Base-by-base conservation (phyloP, 2,113 vertebrate species). In the Oreochromis spilurus region DNA sequence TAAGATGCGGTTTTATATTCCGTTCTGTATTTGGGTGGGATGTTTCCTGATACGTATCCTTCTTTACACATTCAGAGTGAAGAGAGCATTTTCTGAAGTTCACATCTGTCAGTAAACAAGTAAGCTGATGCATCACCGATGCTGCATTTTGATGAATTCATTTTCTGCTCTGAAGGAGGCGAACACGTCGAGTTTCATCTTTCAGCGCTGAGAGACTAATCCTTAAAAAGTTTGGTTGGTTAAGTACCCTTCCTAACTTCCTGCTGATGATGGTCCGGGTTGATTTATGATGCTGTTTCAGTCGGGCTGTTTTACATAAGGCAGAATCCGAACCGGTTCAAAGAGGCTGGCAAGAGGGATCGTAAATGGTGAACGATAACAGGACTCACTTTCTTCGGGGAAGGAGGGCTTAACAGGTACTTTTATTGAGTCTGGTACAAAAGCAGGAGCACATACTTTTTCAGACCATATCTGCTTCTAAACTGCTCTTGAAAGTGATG, bases 401-500 rank as follows among this genome's bases (percentile, higher is more conserved):
- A 65, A 21, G 21, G 29, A 62, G 77, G n/a, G 79, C 38, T 82
- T 84, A 89, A 86, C 90, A 81, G 90, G 83, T 91, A 84, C 83
- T 91, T 91, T 87, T 84, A 83, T 72, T 55, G 87, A 87, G 82
- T 53, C 84, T 55, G 62, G 24, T 62, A n/a, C 67, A 82, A 83
- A 86, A 83, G 79, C 54, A 82, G 80, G 36, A 38, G 79, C 89
- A 75, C 83, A 88, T 83, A 88, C 86, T 48, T 87, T 87, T 89
- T 89, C 34, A 53, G 86, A 87, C 54, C 78, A 53, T 87, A 91
- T 92, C 92, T 87, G 82, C 16, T 9, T 10, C 88, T 75, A 83
- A 90, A 43, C 53, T 19, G 65, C 84, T 83, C 89, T 81, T 90
- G 72, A 91, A 87, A 80, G 91, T 62, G 91, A 95, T 93, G 81